Percentiles rank a stretch among this genome's conserved stretches.
Evolutionary conservation across 2,797 vertebrate genomes (phyloP).

Genomic region (Diceros bicornis): DNA sequence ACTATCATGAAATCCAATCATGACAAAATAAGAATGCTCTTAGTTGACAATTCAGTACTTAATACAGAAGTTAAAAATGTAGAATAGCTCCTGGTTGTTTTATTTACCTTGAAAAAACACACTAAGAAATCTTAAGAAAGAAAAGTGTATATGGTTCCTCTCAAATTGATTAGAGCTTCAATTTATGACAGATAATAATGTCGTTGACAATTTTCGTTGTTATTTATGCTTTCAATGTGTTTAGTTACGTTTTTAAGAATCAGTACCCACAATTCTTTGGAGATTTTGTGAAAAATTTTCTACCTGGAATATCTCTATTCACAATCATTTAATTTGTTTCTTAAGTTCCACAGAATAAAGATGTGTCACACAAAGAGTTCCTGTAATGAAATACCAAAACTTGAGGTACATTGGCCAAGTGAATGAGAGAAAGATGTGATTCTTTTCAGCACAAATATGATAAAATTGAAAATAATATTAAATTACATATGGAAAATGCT

Average conservation of each 20-base stretch:
- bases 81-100: neutral
- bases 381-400: neutral
- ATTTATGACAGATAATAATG: neutral
- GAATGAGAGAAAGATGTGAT: constrained; percentile 7
- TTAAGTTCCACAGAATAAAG: neutral
- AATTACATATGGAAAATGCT: constrained; percentile 74
- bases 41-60: neutral
- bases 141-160: neutral
- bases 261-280: neutral
- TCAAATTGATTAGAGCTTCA: neutral
- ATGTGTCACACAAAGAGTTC: neutral
- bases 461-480: constrained; percentile 78
- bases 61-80: neutral
- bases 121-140: constrained; percentile 20
- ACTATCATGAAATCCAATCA: neutral
- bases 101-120: neutral
- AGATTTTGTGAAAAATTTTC: neutral
- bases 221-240: constrained; percentile 12
- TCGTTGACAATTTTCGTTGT: neutral
- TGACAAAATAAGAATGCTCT: neutral
- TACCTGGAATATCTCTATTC: neutral
- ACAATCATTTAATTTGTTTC: neutral
- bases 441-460: constrained; percentile 80
- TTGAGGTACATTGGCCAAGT: neutral
- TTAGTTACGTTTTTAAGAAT: constrained; percentile 49